Evolutionary conservation across 2,797 vertebrate species (phyloP).

Genomic region (Streptopelia turtur): DNA sequence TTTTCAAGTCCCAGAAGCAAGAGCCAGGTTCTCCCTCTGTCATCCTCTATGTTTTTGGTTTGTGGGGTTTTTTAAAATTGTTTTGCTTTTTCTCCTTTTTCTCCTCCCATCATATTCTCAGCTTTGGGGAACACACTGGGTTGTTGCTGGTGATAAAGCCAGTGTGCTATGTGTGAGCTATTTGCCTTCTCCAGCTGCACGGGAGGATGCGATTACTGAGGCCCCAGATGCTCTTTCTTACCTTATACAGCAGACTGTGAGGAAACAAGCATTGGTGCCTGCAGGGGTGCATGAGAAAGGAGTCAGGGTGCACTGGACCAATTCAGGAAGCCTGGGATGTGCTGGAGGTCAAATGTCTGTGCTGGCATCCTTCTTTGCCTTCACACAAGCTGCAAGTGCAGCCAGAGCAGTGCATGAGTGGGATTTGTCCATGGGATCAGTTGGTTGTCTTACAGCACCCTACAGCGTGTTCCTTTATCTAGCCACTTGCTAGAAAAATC

Average conservation of each 20-base stretch:
- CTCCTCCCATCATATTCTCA: not conserved
- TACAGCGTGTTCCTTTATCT: not conserved
- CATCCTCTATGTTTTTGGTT: not conserved
- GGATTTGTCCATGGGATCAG: not conserved
- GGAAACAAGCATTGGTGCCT: not conserved
- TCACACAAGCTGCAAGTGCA: not conserved
- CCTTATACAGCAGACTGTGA: not conserved
- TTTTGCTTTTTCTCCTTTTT: not conserved
- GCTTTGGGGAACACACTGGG: not conserved
- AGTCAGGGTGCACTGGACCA: not conserved
- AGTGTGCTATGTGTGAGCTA: not conserved
- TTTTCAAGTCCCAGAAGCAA: not conserved
- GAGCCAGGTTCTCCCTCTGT: not conserved
- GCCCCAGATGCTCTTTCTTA: not conserved
- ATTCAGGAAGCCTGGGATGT: not conserved
- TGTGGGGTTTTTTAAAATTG: not conserved
- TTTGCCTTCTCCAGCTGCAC: not conserved
- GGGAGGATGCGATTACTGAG: not conserved
- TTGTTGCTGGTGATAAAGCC: not conserved
- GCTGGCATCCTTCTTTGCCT: not conserved
- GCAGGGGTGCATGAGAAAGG: not conserved
- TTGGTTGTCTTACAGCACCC: not conserved
- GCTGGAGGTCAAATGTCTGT: not conserved
- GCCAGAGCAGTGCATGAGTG: accelerated
- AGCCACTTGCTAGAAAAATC: not conserved